These are phyloP conservation scores for Drosophila hamatofila DNA, from an alignment of 2,888 invertebrate species.

Conservation along the genomic window DNA sequence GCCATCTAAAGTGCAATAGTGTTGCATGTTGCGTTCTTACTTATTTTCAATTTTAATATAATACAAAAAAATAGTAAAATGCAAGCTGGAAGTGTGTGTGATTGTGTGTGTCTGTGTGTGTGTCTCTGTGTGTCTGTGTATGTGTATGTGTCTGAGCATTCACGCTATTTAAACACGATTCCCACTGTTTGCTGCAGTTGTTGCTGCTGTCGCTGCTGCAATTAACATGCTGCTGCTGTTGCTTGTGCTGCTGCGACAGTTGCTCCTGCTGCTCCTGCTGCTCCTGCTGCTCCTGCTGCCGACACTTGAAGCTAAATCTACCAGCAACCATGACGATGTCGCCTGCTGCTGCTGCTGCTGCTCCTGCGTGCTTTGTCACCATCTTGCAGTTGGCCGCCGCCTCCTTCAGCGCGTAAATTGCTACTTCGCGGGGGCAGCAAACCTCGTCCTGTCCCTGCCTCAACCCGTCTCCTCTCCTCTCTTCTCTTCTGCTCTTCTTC, in stretches of 20 bases:
- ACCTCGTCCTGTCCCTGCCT: not conserved
- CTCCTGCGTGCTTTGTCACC: constrained; percentile 69
- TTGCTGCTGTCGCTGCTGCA: constrained; percentile 46
- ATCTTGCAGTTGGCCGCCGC: constrained; percentile 61
- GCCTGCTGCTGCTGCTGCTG: constrained; percentile 21
- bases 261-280: not conserved
- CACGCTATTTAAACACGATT: constrained; percentile 73
- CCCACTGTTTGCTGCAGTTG: constrained; percentile 62
- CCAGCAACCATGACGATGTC: constrained; percentile 27
- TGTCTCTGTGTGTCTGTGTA: constrained; percentile 13
- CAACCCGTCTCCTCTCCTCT: too few species aligned
- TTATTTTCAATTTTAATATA: constrained; percentile 63
- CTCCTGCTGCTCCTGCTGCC: constrained; percentile 26
- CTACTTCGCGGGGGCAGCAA: constrained; percentile 69
- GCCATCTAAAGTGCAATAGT: not conserved
- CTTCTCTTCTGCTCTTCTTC: too few species aligned
- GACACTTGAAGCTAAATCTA: constrained; percentile 59
- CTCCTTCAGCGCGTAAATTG: constrained; percentile 74
- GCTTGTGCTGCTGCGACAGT: constrained; percentile 37
- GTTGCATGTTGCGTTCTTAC: constrained; percentile 17
- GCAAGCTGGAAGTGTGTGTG: constrained; percentile 10
- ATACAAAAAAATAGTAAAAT: constrained; percentile 37
- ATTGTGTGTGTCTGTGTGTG: constrained; percentile 9
- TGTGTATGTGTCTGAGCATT: constrained; percentile 40
- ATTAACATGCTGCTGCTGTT: constrained; percentile 57